phyloP scores from a whole-genome alignment of 2,888 invertebrate species.

The Hemaris fuciformis region DNA sequence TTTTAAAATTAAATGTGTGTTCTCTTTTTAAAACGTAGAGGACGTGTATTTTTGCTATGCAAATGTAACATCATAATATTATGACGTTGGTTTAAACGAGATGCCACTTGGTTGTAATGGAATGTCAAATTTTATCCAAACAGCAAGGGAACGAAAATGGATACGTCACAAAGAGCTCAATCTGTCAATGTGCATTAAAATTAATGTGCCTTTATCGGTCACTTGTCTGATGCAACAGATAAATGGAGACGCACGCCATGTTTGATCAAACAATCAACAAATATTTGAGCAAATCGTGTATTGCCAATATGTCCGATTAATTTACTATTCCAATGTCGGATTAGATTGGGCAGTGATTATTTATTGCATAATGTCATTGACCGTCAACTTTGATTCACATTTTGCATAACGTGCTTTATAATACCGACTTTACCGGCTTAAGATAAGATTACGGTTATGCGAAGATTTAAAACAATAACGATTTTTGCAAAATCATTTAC shows the following conservation, averaged over 20 bases:
- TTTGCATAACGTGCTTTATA: not conserved
- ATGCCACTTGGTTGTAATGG: not conserved
- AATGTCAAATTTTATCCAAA: not conserved
- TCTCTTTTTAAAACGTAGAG: not conserved
- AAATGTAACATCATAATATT: no score
- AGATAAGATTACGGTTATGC: not conserved
- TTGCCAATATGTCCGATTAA: not conserved
- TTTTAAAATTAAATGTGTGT: not conserved
- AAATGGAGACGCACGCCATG: not conserved
- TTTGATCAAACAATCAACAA: not conserved
- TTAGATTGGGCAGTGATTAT: not conserved
- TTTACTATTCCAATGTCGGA: not conserved
- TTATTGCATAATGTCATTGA: constrained; percentile 1
- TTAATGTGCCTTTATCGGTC: constrained; percentile 4
- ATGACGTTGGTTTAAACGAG: no score
- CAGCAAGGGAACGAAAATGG: not conserved
- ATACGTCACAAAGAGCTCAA: not conserved
- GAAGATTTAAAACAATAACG: not conserved
- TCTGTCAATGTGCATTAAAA: not conserved
- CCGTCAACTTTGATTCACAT: not conserved
- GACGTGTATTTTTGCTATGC: not conserved
- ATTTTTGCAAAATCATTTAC: not conserved
- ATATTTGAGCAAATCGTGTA: not conserved
- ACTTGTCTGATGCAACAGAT: not conserved
- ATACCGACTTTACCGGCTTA: not conserved